Percentiles rank a stretch among this genome's conserved stretches.
Evolutionary conservation across 2,113 vertebrate genomes (phyloP).

Genomic region (Melanerpes aurifrons): DNA sequence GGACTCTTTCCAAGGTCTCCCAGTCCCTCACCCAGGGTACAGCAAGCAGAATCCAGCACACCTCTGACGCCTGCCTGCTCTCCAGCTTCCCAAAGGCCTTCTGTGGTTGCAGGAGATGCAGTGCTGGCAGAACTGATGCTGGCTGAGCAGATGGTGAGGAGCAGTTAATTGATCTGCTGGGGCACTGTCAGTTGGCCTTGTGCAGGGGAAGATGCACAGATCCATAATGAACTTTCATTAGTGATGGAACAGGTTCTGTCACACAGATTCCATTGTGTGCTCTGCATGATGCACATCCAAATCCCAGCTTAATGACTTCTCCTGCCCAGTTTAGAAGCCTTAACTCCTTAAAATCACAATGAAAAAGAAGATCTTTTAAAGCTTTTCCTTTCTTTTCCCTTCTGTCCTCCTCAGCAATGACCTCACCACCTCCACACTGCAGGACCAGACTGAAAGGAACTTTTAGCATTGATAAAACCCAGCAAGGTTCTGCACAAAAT

Average conservation of each 20-base stretch:
- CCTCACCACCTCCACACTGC: background rate
- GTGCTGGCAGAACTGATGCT: conserved; percentile 11
- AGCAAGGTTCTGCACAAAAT: background rate
- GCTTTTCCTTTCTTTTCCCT: background rate
- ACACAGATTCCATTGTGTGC: background rate
- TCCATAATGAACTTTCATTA: conserved; percentile 28
- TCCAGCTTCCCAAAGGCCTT: conserved; percentile 6
- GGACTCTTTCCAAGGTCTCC: background rate
- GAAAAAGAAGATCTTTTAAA: background rate
- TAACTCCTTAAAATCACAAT: background rate
- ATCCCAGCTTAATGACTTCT: background rate
- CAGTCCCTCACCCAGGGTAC: fast-evolving
- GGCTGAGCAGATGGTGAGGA: conserved; percentile 67
- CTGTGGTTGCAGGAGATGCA: background rate
- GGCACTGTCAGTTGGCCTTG: conserved; percentile 52
- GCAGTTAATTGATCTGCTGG: conserved; percentile 74
- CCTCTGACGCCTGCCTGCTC: background rate
- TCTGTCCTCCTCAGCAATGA: background rate
- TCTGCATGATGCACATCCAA: background rate
- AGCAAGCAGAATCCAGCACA: background rate
- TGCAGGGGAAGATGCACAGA: conserved; percentile 62
- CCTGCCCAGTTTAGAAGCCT: background rate
- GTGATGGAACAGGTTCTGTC: background rate
- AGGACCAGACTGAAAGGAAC: background rate
- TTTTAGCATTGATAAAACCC: background rate